phyloP scores from a whole-genome alignment of 2,888 invertebrate genomes.

The Scaptomyza cyrtandrae region DNA sequence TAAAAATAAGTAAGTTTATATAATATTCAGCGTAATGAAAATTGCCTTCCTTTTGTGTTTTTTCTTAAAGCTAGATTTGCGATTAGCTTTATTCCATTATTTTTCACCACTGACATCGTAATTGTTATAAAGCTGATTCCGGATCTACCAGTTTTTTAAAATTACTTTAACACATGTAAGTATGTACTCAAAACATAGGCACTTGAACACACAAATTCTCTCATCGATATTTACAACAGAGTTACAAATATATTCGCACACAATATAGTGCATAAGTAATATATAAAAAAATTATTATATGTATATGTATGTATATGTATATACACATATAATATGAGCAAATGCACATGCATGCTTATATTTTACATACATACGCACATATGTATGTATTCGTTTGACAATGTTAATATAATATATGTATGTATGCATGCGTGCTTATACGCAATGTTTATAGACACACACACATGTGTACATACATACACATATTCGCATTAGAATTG shows the following conservation, averaged over 20 bases:
- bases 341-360: not conserved
- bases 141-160: not conserved
- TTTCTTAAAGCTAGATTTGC: too few species aligned
- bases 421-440: not conserved
- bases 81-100: too few species aligned
- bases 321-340: not conserved
- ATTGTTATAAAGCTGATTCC: too few species aligned
- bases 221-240: conserved; percentile 16
- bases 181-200: not conserved
- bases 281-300: not conserved
- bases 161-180: not conserved
- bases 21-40: too few species aligned
- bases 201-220: not conserved
- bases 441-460: not conserved
- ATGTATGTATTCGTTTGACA: too few species aligned
- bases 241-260: conserved; percentile 22
- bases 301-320: not conserved
- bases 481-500: not conserved
- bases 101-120: too few species aligned
- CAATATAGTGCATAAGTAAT: not conserved
- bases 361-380: not conserved
- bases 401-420: not conserved
- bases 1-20: too few species aligned
- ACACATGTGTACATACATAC: not conserved
- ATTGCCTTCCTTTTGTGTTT: too few species aligned